Evolutionary conservation across 2,888 invertebrate genomes (phyloP).

Genomic region (Leptura quadrifasciata): DNA sequence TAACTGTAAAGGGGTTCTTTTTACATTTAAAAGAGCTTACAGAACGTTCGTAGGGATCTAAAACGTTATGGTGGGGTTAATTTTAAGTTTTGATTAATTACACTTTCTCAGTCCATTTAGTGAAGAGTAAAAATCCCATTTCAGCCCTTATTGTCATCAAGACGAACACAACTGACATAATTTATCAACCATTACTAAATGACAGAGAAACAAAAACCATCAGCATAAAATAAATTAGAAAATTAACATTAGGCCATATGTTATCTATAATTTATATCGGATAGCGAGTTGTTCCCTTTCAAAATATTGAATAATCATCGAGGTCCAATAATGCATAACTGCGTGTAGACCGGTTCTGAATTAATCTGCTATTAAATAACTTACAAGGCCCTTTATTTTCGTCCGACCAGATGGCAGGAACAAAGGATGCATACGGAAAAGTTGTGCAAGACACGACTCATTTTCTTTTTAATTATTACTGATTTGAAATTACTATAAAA

Average conservation of each 20-base stretch:
- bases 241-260: neutral
- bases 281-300: neutral
- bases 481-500: slow-evolving; percentile 7
- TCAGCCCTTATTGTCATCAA: neutral
- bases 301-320: slow-evolving; percentile 3
- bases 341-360: neutral
- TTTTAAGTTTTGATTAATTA: too few species aligned
- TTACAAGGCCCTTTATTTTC: slow-evolving; percentile 2
- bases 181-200: neutral
- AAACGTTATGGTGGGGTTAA: too few species aligned
- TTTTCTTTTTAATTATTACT: slow-evolving; percentile 1
- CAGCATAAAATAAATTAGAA: neutral
- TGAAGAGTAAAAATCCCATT: too few species aligned
- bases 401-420: neutral
- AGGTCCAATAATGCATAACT: neutral
- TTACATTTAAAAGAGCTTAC: too few species aligned
- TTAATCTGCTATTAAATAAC: neutral
- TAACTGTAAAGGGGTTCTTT: too few species aligned
- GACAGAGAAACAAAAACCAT: neutral
- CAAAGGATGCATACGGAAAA: slow-evolving; percentile 1
- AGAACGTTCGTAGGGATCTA: too few species aligned
- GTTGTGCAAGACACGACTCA: slow-evolving; percentile 4
- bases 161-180: neutral
- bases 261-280: neutral
- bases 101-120: too few species aligned